Percentiles rank a stretch among this genome's conserved stretches.
Conservation (phyloP, 2,113 vertebrate species). For the Astatoreochromis straeleni region DNA sequence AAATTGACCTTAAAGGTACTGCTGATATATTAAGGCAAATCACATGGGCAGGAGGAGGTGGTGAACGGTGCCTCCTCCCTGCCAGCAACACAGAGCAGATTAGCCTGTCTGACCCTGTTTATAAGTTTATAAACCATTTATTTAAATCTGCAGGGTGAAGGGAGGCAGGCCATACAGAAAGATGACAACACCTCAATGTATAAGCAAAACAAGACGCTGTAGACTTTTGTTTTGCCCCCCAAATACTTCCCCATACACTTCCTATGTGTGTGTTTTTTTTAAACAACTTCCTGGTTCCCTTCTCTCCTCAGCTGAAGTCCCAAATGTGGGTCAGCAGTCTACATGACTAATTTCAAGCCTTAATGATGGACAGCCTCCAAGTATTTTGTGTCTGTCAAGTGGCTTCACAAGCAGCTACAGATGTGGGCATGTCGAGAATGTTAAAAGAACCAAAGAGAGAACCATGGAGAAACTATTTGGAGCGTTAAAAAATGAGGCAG, state of each 20-base stretch:
- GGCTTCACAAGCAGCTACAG: background rate
- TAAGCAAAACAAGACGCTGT: slow-evolving; percentile 4
- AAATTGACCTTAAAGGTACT: background rate
- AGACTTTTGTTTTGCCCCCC: slow-evolving; percentile 4
- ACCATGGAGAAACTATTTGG: background rate
- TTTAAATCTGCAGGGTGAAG: background rate
- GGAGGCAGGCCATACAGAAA: background rate
- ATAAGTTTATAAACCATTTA: background rate
- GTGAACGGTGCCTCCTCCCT: background rate
- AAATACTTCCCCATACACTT: slow-evolving; percentile 41
- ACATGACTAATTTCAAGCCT: slow-evolving; percentile 37
- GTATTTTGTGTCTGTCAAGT: slow-evolving; percentile 16
- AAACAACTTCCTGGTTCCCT: slow-evolving; percentile 42
- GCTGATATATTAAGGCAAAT: background rate
- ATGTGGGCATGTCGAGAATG: background rate
- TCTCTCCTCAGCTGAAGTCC: slow-evolving; percentile 26
- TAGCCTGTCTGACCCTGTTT: slow-evolving; percentile 25
- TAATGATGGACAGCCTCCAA: background rate
- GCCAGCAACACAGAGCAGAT: slow-evolving; percentile 2
- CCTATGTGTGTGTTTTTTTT: background rate
- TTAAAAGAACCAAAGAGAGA: background rate
- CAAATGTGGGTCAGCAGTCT: slow-evolving; percentile 58
- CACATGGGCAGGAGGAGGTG: background rate
- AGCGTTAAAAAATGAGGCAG: background rate
- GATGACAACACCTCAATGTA: background rate